These are phyloP conservation scores for Lepisosteus oculatus DNA, from an alignment of 2,113 vertebrate species.

Conservation along the genomic window DNA sequence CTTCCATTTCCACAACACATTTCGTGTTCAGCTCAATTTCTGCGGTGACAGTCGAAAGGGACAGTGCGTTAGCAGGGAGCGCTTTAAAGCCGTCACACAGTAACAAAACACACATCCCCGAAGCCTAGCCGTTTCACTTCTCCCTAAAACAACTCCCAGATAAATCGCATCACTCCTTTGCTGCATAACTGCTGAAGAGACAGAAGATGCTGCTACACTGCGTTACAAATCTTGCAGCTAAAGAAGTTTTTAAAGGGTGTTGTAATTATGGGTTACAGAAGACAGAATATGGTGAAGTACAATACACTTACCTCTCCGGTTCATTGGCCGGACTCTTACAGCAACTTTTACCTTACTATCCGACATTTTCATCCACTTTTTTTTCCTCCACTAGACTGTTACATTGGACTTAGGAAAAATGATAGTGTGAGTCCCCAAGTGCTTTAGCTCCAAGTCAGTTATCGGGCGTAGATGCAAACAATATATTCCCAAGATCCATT, in stretches of 20 bases:
- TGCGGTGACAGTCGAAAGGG: constrained; percentile 49
- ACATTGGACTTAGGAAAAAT: constrained; percentile 19
- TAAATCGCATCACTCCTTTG: no score
- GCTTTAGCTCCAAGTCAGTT: background rate
- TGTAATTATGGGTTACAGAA: no score
- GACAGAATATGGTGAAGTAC: background rate
- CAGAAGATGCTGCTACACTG: no score
- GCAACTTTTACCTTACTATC: constrained; percentile 96
- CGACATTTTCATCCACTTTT: constrained; percentile 82
- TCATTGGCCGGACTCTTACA: constrained; percentile 94
- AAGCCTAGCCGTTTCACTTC: no score
- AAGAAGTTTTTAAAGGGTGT: no score
- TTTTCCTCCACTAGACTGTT: constrained; percentile 19
- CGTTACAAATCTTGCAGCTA: no score
- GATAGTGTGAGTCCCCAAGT: constrained; percentile 28
- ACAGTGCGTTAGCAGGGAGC: no score
- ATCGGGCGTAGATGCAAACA: constrained; percentile 11
- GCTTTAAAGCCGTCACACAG: no score
- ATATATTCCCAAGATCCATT: constrained; percentile 44
- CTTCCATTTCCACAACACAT: constrained; percentile 97
- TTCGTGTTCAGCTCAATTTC: constrained; percentile 96
- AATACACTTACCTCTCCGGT: constrained; percentile 81
- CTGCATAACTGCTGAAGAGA: no score
- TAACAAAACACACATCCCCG: no score
- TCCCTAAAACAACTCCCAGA: no score